These are phyloP conservation scores for Picathartes gymnocephalus DNA, from an alignment of 2,113 vertebrate species.

Conservation along the genomic window DNA sequence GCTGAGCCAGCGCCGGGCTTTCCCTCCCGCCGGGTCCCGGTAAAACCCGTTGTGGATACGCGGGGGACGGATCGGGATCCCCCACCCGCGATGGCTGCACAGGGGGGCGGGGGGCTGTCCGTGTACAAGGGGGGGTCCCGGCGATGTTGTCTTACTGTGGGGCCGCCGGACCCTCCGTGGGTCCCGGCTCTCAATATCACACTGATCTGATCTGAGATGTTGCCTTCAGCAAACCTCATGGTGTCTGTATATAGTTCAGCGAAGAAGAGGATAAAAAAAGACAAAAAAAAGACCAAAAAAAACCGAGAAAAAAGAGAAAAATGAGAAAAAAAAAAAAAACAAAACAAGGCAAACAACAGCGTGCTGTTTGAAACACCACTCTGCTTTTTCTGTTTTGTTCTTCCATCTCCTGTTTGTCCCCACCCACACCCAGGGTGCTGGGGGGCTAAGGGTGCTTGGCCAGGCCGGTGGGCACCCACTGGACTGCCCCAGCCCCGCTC, in stretches of 20 bases:
- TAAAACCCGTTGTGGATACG: not conserved
- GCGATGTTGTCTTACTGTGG: conserved; percentile 37
- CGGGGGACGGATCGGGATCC: not conserved
- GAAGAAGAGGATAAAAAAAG: not conserved
- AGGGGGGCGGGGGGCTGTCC: not conserved
- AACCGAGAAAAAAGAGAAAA: not conserved
- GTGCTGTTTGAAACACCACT: conserved; percentile 54
- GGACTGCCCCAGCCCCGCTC: not conserved
- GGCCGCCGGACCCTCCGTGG: not conserved
- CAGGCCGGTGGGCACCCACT: not conserved
- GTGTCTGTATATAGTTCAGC: conserved; percentile 60
- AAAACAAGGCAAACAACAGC: not conserved
- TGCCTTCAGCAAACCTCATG: conserved; percentile 71
- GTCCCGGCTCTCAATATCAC: conserved; percentile 49
- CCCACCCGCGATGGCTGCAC: not conserved
- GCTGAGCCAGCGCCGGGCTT: not conserved
- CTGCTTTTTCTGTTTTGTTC: conserved; percentile 14
- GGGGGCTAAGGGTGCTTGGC: not conserved
- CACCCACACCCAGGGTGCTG: not conserved
- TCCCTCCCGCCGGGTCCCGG: not conserved
- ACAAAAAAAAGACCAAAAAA: not conserved
- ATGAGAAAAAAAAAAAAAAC: not conserved
- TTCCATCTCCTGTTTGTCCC: not conserved
- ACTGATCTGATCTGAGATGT: conserved; percentile 71
- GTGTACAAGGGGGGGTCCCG: not conserved